phyloP scores from a whole-genome alignment of 2,113 vertebrate genomes.

The Kryptolebias marmoratus region DNA sequence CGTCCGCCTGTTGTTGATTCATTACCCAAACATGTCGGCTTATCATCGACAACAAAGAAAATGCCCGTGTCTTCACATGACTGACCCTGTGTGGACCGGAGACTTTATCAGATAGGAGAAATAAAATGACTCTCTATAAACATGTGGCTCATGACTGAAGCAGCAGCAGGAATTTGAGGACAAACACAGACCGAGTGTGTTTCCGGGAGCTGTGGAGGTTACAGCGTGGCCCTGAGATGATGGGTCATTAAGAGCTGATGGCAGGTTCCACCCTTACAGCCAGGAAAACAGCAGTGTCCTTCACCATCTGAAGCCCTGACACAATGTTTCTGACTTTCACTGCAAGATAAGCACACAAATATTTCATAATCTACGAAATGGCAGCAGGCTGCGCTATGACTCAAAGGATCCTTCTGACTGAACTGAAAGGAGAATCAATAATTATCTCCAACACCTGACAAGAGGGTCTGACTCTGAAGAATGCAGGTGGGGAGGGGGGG shows the following conservation, averaged over 20 bases:
- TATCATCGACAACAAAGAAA: slow-evolving; percentile 48
- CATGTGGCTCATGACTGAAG: neutral
- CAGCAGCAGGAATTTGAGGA: neutral
- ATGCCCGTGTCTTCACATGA: slow-evolving; percentile 39
- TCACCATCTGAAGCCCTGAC: slow-evolving; percentile 16
- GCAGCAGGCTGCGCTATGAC: neutral
- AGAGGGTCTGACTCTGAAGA: too few relatives aligned
- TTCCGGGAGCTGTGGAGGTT: slow-evolving; percentile 37
- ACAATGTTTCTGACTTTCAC: slow-evolving; percentile 20
- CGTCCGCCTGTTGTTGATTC: slow-evolving; percentile 46
- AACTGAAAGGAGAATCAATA: neutral
- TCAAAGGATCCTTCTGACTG: neutral
- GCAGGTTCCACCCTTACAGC: slow-evolving; percentile 17
- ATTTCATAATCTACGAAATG: slow-evolving; percentile 3
- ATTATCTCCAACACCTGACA: neutral
- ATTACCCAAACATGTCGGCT: slow-evolving; percentile 53
- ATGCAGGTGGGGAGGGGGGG: too few relatives aligned
- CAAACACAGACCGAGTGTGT: neutral
- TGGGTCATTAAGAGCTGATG: slow-evolving; percentile 56
- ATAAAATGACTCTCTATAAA: neutral
- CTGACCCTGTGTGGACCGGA: slow-evolving; percentile 36
- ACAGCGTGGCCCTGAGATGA: slow-evolving; percentile 47
- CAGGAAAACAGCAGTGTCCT: slow-evolving; percentile 45
- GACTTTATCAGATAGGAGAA: slow-evolving; percentile 15
- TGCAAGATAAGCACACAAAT: neutral